Evolutionary conservation across 2,113 vertebrate genomes (phyloP), one percentile per base, ranked within the genome.

Genomic region (Marmota flaviventris): DNA sequence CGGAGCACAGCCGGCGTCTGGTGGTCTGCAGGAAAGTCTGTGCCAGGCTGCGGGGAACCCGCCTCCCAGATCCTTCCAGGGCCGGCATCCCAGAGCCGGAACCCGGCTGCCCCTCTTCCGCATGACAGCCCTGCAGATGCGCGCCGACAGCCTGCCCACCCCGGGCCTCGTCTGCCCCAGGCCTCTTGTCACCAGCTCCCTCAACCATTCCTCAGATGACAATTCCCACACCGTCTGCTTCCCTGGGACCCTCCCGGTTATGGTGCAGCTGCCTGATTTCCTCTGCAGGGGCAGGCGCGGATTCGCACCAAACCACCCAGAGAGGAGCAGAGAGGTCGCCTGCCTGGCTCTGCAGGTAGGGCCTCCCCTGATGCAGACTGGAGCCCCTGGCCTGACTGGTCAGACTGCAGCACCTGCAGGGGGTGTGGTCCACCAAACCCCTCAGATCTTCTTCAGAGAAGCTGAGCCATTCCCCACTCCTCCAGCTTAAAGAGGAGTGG

Each of bases 151-250:
- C 87, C 89, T 14, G 14, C 95, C 94, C 84, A 84, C 92, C 94
- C 92, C 63, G 1, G 67, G 94, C 95, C 95, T 89, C 92, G 8
- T 87, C 78, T 79, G 92, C 89, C 94, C 95, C 65, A 29, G 89
- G 96, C 96, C 97, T 77, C 89, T 89, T 91, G 85, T 97, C 94
- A 93, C 73, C 53, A 86, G 86, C 79, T 97, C 90, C 95, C 90
- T 95, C 86, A 87, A 65, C 96, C 87, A 48, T 76, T 94, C 91
- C 91, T 61, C 18, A 13, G 20, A 85, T 45, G 92, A 84, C 92
- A 94, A 77, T 84, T 76, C 76, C 95, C 86, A 95, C 65, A 76
- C 58, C 45, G 0, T 25, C 84, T 53, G 39, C 32, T 53, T 93
- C 81, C 69, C 86, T 13, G 48, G 81, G 81, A 69, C 86, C 85